These are phyloP conservation scores for Notiomystis cincta DNA, from an alignment of 2,113 vertebrate genomes.

Conservation along the genomic window DNA sequence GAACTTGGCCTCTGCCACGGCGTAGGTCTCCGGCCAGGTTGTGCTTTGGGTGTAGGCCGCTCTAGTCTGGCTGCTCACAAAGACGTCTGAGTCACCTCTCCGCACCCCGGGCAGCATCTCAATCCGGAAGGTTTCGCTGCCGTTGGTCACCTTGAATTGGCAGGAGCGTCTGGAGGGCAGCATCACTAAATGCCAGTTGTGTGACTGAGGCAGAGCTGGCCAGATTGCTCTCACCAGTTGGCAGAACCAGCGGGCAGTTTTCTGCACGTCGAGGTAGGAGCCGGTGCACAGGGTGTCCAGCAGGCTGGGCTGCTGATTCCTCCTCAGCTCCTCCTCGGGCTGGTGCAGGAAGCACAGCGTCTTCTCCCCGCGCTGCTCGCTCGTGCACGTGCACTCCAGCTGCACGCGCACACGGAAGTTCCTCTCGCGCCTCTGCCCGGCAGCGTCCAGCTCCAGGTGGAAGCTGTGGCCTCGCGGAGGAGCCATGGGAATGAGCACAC, in stretches of 20 bases:
- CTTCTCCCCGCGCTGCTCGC: no score
- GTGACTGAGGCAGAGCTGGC: rapidly evolving
- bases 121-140: not conserved
- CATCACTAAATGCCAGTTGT: rapidly evolving
- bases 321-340: no score
- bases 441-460: not conserved
- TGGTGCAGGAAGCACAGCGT: no score
- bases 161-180: rapidly evolving
- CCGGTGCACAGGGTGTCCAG: not conserved
- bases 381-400: not conserved
- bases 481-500: not conserved
- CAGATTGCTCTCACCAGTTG: rapidly evolving
- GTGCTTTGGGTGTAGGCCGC: no score
- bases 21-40: not conserved
- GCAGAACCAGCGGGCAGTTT: not conserved
- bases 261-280: not conserved
- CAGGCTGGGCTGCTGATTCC: rapidly evolving
- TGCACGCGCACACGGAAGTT: not conserved
- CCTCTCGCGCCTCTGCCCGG: not conserved
- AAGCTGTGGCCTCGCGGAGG: not conserved
- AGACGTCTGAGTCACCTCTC: rapidly evolving
- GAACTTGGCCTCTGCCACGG: not conserved
- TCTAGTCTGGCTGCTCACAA: not conserved
- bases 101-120: rapidly evolving
- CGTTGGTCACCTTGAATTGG: not conserved